Conservation (phyloP, 2,888 invertebrate species). For the Cephonodes hylas region DNA sequence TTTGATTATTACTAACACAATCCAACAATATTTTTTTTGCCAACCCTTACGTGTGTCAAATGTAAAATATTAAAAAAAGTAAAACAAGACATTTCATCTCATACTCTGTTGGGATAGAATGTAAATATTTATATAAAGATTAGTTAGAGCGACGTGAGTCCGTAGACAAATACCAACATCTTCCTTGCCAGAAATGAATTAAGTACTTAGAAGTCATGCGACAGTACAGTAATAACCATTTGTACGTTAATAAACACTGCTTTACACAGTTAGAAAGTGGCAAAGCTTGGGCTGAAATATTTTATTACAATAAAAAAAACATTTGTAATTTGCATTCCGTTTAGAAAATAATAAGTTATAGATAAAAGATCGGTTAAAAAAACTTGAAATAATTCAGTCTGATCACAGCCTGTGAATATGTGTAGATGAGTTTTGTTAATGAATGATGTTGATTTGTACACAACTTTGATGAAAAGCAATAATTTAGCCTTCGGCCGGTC, state of each 20-base stretch:
- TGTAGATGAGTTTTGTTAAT: background rate
- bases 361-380: constrained; percentile 11
- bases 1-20: background rate
- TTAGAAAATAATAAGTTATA: constrained; percentile 7
- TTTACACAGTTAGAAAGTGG: constrained; percentile 5
- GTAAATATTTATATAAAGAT: constrained; percentile 39
- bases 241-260: constrained; percentile 8
- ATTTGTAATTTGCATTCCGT: constrained; percentile 6
- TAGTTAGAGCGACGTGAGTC: constrained; percentile 38
- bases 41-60: constrained; percentile 55
- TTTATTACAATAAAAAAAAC: constrained; percentile 4
- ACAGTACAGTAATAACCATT: constrained; percentile 9
- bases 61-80: constrained; percentile 43
- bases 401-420: constrained; percentile 14
- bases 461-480: constrained; percentile 61
- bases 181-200: constrained; percentile 31
- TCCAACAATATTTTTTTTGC: constrained; percentile 30
- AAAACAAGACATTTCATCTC: constrained; percentile 36
- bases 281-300: constrained; percentile 11
- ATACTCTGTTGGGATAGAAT: constrained; percentile 37
- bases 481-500: constrained; percentile 69
- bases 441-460: constrained; percentile 20
- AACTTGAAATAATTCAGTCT: constrained; percentile 17
- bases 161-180: constrained; percentile 33
- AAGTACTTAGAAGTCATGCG: constrained; percentile 16